phyloP scores from a whole-genome alignment of 2,888 invertebrate genomes.

The Lepidonotus clava region DNA sequence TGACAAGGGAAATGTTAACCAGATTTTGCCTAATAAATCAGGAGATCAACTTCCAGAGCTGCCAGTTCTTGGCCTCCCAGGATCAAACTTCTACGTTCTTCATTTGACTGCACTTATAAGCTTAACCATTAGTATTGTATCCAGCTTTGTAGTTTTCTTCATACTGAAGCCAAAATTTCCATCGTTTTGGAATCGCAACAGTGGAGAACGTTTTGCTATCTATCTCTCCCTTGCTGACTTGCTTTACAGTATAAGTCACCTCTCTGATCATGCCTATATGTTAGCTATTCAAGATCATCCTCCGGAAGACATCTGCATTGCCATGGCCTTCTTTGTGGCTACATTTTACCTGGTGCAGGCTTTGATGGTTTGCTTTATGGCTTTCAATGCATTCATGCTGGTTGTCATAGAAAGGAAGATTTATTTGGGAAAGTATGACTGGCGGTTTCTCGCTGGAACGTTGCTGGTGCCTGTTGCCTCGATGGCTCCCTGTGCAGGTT shows the following conservation, averaged over 20 bases:
- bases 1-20: too few relatives aligned
- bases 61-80: conserved; percentile 15
- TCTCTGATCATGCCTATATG: conserved; percentile 14
- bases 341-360: conserved; percentile 6
- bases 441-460: background rate
- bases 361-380: conserved; percentile 31
- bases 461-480: background rate
- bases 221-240: conserved; percentile 54
- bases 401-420: conserved; percentile 35
- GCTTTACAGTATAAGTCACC: conserved; percentile 32
- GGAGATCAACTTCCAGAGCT: background rate
- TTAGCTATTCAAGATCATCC: background rate
- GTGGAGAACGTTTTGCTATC: conserved; percentile 54
- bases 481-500: background rate
- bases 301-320: background rate
- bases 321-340: conserved; percentile 13
- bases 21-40: too few relatives aligned
- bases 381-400: conserved; percentile 36
- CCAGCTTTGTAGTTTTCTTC: background rate
- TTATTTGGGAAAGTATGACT: conserved; percentile 46
- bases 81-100: conserved; percentile 22
- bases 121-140: conserved; percentile 16
- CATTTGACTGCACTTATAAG: conserved; percentile 21
- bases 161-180: conserved; percentile 14
- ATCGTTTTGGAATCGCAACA: background rate